Conservation (phyloP, 1,140 invertebrate species). For the Linepithema humile region DNA sequence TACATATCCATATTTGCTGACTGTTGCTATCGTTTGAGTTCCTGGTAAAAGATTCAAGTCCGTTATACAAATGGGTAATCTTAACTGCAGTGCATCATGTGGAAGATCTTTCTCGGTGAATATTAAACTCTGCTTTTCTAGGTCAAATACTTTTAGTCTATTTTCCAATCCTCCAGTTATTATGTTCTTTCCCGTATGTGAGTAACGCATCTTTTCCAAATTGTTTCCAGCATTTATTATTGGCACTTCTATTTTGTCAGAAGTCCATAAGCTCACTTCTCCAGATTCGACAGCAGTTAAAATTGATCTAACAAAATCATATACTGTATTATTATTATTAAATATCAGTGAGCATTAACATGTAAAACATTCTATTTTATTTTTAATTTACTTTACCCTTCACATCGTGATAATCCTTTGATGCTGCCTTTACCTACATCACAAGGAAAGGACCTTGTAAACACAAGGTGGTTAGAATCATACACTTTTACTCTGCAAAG, state of each 20-base stretch:
- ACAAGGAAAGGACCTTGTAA: constrained; percentile 73
- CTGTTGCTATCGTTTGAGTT: constrained; percentile 74
- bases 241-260: constrained; percentile 71
- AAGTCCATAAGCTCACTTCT: constrained; percentile 84
- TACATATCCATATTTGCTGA: constrained; percentile 81
- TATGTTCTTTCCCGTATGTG: constrained; percentile 78
- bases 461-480: constrained; percentile 80
- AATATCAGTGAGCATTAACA: not conserved
- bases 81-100: constrained; percentile 88
- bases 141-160: constrained; percentile 90
- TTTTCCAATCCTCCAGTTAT: constrained; percentile 91
- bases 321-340: not conserved
- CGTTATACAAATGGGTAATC: constrained; percentile 88
- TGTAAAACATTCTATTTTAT: constrained; percentile 25
- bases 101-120: constrained; percentile 91
- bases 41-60: constrained; percentile 87
- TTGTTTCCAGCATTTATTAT: constrained; percentile 80
- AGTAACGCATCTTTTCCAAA: constrained; percentile 85
- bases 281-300: constrained; percentile 86
- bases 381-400: constrained; percentile 76
- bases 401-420: constrained; percentile 82
- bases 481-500: constrained; percentile 85
- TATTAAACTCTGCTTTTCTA: constrained; percentile 83
- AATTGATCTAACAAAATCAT: constrained; percentile 75
- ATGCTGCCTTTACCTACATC: constrained; percentile 83